phyloP scores from a whole-genome alignment of 2,113 vertebrate species.

The Scopus umbretta region DNA sequence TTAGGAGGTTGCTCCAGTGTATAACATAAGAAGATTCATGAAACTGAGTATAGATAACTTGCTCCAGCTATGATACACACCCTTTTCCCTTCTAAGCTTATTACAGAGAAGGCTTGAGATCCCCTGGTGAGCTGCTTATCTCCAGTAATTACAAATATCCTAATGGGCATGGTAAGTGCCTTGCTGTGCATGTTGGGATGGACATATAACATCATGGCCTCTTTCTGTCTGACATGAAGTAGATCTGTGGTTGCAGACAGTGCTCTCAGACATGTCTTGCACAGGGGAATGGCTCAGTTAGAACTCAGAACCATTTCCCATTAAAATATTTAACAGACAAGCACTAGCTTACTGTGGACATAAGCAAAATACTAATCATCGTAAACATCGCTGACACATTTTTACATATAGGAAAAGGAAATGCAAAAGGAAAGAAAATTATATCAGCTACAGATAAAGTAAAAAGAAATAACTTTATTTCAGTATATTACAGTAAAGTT shows the following conservation, averaged over 20 bases:
- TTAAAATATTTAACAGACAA: constrained; percentile 40
- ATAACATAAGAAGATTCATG: constrained; percentile 37
- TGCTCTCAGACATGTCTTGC: not conserved
- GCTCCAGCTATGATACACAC: not conserved
- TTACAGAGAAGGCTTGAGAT: constrained; percentile 25
- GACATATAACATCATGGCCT: constrained; percentile 1
- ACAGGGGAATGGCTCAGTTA: not conserved
- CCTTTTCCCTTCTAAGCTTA: constrained; percentile 27
- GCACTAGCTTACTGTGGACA: not conserved
- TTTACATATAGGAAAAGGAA: not conserved
- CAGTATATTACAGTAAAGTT: not conserved
- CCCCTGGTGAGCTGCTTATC: constrained; percentile 36
- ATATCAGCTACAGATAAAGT: not conserved
- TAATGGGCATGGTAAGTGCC: constrained; percentile 45
- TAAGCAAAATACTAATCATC: not conserved
- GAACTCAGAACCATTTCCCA: constrained; percentile 29
- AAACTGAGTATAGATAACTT: constrained; percentile 7
- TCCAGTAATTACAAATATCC: constrained; percentile 52
- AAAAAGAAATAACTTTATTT: not conserved
- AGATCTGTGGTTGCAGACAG: constrained; percentile 7
- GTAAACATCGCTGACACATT: not conserved
- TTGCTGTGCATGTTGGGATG: constrained; percentile 23
- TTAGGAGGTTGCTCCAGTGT: constrained; percentile 10
- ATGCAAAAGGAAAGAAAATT: not conserved
- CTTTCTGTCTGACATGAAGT: not conserved